These are phyloP conservation scores for Agelas oroides DNA, from an alignment of 37 sponge, comb jelly and placozoan species.

Conservation along the genomic window DNA sequence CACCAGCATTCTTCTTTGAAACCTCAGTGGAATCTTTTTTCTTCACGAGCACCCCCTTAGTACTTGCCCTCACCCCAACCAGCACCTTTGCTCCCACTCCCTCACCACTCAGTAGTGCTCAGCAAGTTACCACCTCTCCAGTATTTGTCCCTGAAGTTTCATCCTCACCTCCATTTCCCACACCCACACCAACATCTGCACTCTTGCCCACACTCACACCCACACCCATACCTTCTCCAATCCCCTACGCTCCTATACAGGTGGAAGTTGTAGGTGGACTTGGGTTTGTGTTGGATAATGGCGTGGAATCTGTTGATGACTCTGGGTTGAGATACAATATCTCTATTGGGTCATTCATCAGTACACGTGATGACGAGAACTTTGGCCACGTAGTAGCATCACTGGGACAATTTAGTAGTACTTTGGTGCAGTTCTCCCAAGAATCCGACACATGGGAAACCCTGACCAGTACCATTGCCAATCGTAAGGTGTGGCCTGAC, in stretches of 20 bases:
- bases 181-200: background rate
- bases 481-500: conserved; percentile 7
- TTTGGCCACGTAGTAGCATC: background rate
- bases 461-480: background rate
- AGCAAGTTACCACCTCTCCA: background rate
- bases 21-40: too few relatives aligned
- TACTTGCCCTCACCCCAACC: too few relatives aligned
- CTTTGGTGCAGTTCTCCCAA: background rate
- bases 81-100: too few relatives aligned
- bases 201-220: conserved; percentile 18
- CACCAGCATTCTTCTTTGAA: too few relatives aligned
- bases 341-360: conserved; percentile 10
- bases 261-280: conserved; percentile 1
- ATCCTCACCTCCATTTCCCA: conserved; percentile 2
- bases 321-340: conserved; percentile 8
- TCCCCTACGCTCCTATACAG: conserved; percentile 4
- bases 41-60: too few relatives aligned
- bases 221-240: background rate
- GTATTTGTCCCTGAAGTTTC: background rate
- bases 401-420: background rate
- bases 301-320: background rate
- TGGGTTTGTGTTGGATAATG: conserved; percentile 2
- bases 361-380: background rate
- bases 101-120: too few relatives aligned
- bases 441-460: background rate